phyloP scores from a whole-genome alignment of 2,113 vertebrate genomes.

The cat (Felis catus) region DNA sequence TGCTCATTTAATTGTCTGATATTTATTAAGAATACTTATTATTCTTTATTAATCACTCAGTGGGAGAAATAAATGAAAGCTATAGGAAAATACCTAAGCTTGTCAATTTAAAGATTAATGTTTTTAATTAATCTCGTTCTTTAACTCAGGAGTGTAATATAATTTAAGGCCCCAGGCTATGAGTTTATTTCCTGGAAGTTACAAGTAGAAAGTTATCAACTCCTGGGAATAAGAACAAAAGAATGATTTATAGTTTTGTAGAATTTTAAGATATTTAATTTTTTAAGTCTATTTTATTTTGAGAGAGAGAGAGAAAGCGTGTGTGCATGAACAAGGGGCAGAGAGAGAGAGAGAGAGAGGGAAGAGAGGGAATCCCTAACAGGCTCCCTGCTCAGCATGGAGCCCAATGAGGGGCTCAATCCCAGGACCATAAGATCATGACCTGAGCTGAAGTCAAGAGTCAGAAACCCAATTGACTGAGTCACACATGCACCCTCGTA shows the following conservation, averaged over 20 bases:
- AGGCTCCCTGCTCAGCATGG: too few relatives aligned
- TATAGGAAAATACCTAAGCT: neutral
- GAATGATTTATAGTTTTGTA: neutral
- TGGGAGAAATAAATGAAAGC: slow-evolving; percentile 17
- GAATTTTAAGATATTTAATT: neutral
- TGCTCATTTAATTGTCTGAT: neutral
- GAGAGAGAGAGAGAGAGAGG: too few relatives aligned
- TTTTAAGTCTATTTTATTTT: neutral
- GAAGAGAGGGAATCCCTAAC: too few relatives aligned
- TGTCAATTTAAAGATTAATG: slow-evolving; percentile 8
- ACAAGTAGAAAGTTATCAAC: neutral
- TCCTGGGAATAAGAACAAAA: neutral
- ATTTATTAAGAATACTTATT: neutral
- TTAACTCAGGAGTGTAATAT: neutral
- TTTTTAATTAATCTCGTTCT: slow-evolving; percentile 42
- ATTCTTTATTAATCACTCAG: neutral
- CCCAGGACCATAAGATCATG: too few relatives aligned
- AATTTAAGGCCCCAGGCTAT: neutral
- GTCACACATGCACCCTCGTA: neutral
- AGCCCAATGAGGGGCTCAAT: too few relatives aligned
- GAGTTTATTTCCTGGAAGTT: neutral
- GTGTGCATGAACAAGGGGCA: too few relatives aligned
- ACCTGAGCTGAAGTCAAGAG: too few relatives aligned
- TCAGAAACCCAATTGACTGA: too few relatives aligned
- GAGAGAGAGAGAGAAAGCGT: too few relatives aligned